A percentile compares a stretch with the other conserved stretches of the same genome.
Evolutionary conservation across 1,140 invertebrate genomes (phyloP).

Genomic region (Eciton burchellii): DNA sequence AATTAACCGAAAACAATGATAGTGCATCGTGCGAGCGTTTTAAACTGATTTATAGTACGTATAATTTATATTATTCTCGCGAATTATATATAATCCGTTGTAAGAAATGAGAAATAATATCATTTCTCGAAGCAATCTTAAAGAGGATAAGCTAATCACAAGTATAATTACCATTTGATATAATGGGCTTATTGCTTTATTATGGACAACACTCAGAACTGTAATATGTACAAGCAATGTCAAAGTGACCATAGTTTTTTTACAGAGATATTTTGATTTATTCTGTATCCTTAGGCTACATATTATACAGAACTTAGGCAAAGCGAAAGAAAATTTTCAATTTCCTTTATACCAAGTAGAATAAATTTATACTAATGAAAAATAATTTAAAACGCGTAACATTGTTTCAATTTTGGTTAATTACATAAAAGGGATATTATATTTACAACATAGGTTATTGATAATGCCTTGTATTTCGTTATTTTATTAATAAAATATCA

Average conservation of each 20-base stretch:
- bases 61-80: constrained; percentile 50
- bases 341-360: constrained; percentile 60
- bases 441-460: constrained; percentile 56
- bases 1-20: constrained; percentile 40
- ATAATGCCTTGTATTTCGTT: constrained; percentile 72
- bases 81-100: constrained; percentile 24
- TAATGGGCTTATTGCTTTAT: constrained; percentile 51
- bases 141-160: constrained; percentile 45
- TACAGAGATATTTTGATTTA: constrained; percentile 43
- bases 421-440: constrained; percentile 50
- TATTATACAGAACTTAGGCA: constrained; percentile 19
- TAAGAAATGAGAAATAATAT: constrained; percentile 43
- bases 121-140: constrained; percentile 57
- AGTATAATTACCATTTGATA: constrained; percentile 58
- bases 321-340: background rate
- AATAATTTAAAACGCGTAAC: constrained; percentile 52
- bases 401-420: constrained; percentile 65
- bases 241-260: constrained; percentile 53
- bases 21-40: constrained; percentile 40
- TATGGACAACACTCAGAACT: constrained; percentile 40
- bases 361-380: constrained; percentile 70
- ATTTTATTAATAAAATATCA: constrained; percentile 74
- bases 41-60: constrained; percentile 45
- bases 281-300: constrained; percentile 63
- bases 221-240: constrained; percentile 55